These are phyloP conservation scores for Macropodus opercularis DNA, from an alignment of 2,797 vertebrate species.

Conservation along the genomic window DNA sequence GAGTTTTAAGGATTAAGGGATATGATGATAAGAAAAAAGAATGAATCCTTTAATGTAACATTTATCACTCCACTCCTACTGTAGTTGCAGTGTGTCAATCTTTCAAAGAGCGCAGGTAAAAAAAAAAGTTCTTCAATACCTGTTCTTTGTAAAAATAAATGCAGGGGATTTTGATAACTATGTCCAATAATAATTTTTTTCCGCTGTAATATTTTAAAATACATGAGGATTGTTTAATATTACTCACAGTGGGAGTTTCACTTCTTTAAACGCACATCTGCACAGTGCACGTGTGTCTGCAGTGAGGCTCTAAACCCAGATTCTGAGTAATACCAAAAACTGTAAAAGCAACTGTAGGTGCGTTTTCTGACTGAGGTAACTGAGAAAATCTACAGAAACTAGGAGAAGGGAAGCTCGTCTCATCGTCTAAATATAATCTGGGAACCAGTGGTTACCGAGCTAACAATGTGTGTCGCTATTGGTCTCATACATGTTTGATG, in stretches of 20 bases:
- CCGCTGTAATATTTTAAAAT: not conserved
- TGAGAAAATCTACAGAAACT: too few species aligned
- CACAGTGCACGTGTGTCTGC: not conserved
- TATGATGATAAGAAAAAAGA: too few species aligned
- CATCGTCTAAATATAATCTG: constrained; percentile 27
- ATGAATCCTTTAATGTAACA: too few species aligned
- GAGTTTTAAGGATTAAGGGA: not conserved
- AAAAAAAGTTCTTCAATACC: not conserved
- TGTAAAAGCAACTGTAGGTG: not conserved
- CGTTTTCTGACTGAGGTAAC: not conserved
- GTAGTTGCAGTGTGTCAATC: not conserved
- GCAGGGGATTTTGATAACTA: too few species aligned
- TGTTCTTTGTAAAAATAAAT: not conserved
- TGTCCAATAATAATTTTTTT: not conserved
- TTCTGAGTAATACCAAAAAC: not conserved
- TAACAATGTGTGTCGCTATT: constrained; percentile 11
- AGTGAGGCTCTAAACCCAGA: not conserved
- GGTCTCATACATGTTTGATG: constrained; percentile 59
- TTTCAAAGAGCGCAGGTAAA: not conserved
- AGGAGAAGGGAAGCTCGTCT: constrained; percentile 7
- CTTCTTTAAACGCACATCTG: constrained; percentile 12
- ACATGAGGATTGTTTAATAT: not conserved
- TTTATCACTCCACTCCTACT: not conserved
- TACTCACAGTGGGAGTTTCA: constrained; percentile 5
- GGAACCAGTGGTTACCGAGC: constrained; percentile 21